phyloP scores from a whole-genome alignment of 2,888 invertebrate species.

The Drosophila sordidula region DNA sequence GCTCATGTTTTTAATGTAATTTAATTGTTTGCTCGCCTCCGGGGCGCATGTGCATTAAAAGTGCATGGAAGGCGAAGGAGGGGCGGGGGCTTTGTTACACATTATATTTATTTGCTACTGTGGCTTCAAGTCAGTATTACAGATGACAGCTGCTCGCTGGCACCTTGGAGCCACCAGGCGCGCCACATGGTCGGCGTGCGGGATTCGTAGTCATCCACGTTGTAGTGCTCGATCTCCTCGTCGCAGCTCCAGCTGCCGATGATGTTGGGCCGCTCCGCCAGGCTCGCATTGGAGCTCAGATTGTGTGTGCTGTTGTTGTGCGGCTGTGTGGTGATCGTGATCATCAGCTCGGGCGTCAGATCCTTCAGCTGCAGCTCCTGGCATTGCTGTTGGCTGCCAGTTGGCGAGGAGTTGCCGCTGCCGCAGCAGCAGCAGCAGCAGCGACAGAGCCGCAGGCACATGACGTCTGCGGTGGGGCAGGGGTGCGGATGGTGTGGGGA shows the following conservation, averaged over 20 bases:
- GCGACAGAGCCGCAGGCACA: slow-evolving; percentile 25
- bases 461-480: not conserved
- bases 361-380: slow-evolving; percentile 36
- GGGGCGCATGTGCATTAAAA: no score
- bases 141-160: slow-evolving; percentile 9
- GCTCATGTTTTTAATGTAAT: not conserved
- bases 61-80: no score
- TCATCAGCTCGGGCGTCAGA: not conserved
- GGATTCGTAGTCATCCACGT: slow-evolving; percentile 45
- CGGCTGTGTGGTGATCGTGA: slow-evolving; percentile 32
- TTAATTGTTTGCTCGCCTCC: not conserved
- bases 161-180: slow-evolving; percentile 49
- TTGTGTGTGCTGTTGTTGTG: slow-evolving; percentile 10
- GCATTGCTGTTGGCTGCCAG: not conserved
- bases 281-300: slow-evolving; percentile 20
- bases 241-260: slow-evolving; percentile 38
- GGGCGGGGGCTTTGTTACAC: not conserved
- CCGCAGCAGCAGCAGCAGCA: slow-evolving; percentile 20
- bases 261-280: slow-evolving; percentile 9
- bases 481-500: not conserved
- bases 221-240: slow-evolving; percentile 35
- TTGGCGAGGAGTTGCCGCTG: not conserved
- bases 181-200: slow-evolving; percentile 42
- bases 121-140: not conserved
- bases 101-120: not conserved